Conservation (phyloP, 2,113 vertebrate genomes). For the Furnarius figulus region DNA sequence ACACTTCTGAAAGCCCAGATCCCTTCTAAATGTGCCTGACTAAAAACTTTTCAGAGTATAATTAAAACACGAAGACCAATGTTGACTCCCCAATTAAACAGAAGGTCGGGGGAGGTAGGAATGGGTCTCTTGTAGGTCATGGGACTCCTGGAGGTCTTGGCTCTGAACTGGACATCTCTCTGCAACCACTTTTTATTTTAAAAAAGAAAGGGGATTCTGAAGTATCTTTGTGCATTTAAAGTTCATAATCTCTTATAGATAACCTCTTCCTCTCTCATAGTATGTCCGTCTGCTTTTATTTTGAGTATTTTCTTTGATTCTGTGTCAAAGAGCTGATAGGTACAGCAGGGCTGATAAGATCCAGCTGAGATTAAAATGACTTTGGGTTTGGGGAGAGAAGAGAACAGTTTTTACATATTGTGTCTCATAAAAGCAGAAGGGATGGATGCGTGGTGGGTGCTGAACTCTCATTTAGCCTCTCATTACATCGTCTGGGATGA, state of each 20-base stretch:
- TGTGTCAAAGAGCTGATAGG: conserved; percentile 37
- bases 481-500: neutral
- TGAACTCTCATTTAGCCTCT: conserved; percentile 26
- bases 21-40: neutral
- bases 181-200: neutral
- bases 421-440: conserved; percentile 10
- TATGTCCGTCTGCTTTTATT: neutral
- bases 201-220: neutral
- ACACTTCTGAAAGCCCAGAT: neutral
- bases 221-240: neutral
- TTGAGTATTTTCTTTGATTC: conserved; percentile 29
- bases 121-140: neutral
- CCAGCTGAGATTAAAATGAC: conserved; percentile 58
- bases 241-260: neutral
- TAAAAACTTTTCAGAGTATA: neutral
- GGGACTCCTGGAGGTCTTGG: neutral
- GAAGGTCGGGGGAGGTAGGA: neutral
- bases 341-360: conserved; percentile 10
- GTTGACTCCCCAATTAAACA: neutral
- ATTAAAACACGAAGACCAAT: neutral
- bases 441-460: neutral
- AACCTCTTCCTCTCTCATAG: neutral
- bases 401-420: conserved; percentile 19
- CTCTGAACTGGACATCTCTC: neutral
- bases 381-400: conserved; percentile 40